A percentile compares a stretch with the other conserved stretches of the same genome.
Evolutionary conservation across 2,797 vertebrate species (phyloP).

Genomic region (Acanthopagrus latus): DNA sequence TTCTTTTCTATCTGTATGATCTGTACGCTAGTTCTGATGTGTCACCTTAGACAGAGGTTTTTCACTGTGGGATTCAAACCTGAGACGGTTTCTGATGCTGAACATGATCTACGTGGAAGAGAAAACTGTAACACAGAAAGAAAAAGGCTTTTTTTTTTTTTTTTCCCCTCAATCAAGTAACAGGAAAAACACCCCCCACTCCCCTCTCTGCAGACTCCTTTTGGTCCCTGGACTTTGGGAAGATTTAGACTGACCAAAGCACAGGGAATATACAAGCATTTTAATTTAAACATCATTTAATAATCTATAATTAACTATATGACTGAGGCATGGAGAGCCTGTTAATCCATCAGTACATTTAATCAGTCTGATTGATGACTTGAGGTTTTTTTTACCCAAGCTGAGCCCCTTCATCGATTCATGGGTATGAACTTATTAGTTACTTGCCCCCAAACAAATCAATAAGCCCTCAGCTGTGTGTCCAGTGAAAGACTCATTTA

Average conservation of each 20-base stretch:
- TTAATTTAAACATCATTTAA: background rate
- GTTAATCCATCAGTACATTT: background rate
- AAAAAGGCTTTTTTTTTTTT: background rate
- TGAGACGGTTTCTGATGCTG: background rate
- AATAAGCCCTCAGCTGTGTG: slow-evolving; percentile 2
- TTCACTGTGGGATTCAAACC: background rate
- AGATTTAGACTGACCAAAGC: background rate
- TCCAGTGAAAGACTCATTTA: slow-evolving; percentile 16
- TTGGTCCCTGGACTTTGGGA: background rate
- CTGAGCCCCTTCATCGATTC: background rate
- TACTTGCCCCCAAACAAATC: slow-evolving; percentile 31
- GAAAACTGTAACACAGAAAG: background rate
- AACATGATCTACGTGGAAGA: background rate
- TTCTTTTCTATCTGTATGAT: background rate
- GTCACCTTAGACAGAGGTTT: background rate
- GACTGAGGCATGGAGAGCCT: background rate
- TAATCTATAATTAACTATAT: background rate
- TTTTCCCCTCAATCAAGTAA: too few species aligned
- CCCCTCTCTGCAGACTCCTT: background rate
- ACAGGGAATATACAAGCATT: background rate
- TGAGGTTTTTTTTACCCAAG: slow-evolving; percentile 10
- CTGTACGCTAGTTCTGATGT: background rate
- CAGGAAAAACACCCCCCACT: background rate
- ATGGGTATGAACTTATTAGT: slow-evolving; percentile 16
- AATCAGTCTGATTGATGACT: slow-evolving; percentile 27